phyloP scores from a whole-genome alignment of 1,140 invertebrate species.

The Diplogasteroides magnus region DNA sequence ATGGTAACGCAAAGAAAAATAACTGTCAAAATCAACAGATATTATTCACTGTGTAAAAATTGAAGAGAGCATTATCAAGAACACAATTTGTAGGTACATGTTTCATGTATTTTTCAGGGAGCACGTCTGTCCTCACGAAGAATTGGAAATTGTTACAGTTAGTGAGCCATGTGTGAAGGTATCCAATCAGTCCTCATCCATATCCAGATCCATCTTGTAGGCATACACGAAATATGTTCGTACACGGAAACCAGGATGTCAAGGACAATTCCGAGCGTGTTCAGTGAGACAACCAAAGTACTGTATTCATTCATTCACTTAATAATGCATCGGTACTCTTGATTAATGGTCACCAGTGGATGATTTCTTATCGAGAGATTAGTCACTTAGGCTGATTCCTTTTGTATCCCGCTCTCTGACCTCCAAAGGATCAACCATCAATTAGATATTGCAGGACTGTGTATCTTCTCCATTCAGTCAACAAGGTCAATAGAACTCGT shows the following conservation, averaged over 20 bases:
- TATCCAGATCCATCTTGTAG: no score
- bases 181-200: conserved; percentile 45
- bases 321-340: background rate
- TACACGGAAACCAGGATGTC: conserved; percentile 45
- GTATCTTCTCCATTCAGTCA: conserved; percentile 57
- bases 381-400: background rate
- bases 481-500: conserved; percentile 54
- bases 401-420: background rate
- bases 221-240: no score
- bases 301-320: conserved; percentile 13
- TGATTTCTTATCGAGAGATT: conserved; percentile 4
- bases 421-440: conserved; percentile 13
- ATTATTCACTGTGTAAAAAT: no score
- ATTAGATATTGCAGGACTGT: conserved; percentile 57
- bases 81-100: no score
- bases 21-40: no score
- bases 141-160: conserved; percentile 48
- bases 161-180: conserved; percentile 51
- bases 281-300: conserved; percentile 51
- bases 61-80: no score
- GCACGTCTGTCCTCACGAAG: conserved; percentile 52
- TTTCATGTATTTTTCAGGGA: no score
- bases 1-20: no score
- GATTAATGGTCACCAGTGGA: background rate
- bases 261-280: conserved; percentile 38